These are phyloP conservation scores for Pampus argenteus DNA, from an alignment of 2,797 vertebrate species.

Conservation along the genomic window DNA sequence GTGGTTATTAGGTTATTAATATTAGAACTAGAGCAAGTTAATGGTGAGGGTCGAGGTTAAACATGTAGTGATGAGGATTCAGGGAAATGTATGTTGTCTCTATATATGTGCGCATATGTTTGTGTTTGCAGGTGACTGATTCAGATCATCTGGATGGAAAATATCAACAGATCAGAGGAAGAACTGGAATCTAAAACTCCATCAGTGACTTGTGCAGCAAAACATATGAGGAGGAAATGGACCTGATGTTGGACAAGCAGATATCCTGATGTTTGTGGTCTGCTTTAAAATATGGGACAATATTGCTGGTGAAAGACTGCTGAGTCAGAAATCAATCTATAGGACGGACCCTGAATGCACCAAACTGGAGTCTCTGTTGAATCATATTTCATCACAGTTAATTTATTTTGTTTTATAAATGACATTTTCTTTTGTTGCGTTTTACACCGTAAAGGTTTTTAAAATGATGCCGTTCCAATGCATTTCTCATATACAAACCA, in stretches of 20 bases:
- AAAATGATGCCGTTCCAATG: conserved; percentile 73
- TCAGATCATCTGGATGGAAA: conserved; percentile 9
- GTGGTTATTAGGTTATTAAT: background rate
- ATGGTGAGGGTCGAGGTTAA: background rate
- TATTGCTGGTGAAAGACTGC: background rate
- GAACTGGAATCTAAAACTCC: background rate
- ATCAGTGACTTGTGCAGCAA: conserved; percentile 1
- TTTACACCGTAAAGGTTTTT: conserved; percentile 69
- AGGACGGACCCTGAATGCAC: conserved; percentile 27
- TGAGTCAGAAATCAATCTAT: conserved; percentile 23
- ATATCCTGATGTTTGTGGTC: background rate
- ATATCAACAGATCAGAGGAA: conserved; percentile 5
- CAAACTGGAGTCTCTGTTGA: background rate
- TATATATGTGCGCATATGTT: background rate
- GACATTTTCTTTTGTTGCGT: conserved; percentile 57
- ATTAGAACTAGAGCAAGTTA: background rate
- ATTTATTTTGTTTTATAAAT: conserved; percentile 82
- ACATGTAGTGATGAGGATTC: accelerated
- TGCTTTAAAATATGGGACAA: background rate
- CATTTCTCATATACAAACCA: conserved; percentile 82
- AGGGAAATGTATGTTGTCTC: background rate
- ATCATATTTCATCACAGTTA: conserved; percentile 71
- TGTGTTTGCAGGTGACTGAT: conserved; percentile 28
- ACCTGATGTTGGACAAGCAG: background rate
- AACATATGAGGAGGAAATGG: background rate